Conservation (phyloP, 1,140 invertebrate species). For the Geopemphigus sp. region DNA sequence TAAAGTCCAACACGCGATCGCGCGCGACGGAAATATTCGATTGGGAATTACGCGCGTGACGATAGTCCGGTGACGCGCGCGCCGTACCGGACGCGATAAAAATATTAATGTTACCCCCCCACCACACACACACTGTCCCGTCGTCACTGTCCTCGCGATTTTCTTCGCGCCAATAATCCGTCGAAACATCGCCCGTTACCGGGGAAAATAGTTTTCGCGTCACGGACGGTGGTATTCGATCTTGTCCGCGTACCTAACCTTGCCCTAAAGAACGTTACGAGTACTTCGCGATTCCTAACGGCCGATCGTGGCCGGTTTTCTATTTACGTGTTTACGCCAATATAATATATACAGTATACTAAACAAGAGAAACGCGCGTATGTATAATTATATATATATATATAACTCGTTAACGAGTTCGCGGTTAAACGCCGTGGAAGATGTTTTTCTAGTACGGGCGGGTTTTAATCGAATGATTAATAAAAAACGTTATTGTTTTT, state of each 20-base stretch:
- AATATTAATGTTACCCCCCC: neutral
- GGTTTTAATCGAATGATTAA: conserved; percentile 3
- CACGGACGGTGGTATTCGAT: too few relatives aligned
- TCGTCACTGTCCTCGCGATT: too few relatives aligned
- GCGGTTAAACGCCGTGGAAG: conserved; percentile 27
- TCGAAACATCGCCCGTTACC: neutral
- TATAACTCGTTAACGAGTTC: conserved; percentile 8
- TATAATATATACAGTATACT: too few relatives aligned
- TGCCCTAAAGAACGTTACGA: too few relatives aligned
- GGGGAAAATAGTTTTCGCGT: too few relatives aligned
- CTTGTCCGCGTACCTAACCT: too few relatives aligned
- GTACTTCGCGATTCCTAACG: neutral
- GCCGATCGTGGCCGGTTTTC: neutral
- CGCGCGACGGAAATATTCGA: neutral
- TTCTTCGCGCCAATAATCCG: neutral
- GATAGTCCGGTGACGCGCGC: too few relatives aligned
- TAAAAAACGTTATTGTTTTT: neutral
- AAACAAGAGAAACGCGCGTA: neutral
- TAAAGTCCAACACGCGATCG: conserved; percentile 18
- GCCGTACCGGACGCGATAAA: neutral
- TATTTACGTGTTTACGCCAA: too few relatives aligned
- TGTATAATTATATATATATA: neutral
- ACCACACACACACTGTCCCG: too few relatives aligned
- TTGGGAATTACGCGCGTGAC: neutral
- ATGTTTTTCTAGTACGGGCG: neutral